Conservation (phyloP, 1,140 invertebrate species). For the Drosophila athabasca region DNA sequence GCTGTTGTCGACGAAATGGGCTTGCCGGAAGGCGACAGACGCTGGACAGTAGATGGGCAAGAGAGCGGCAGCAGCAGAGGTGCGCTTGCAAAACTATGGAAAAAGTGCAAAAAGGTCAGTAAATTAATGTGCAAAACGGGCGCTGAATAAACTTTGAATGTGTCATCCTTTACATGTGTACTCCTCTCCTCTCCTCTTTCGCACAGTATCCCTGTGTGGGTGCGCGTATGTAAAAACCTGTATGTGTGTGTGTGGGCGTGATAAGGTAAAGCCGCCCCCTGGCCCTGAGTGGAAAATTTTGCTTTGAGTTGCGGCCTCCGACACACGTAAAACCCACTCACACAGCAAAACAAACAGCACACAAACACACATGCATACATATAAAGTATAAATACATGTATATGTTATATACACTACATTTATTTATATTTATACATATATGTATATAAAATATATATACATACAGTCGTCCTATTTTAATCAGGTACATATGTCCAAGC, state of each 20-base stretch:
- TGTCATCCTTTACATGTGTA: conserved; percentile 14
- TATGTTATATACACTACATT: not conserved
- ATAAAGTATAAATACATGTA: conserved; percentile 6
- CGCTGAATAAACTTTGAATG: conserved; percentile 69
- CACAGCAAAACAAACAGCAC: conserved; percentile 36
- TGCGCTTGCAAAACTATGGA: conserved; percentile 58
- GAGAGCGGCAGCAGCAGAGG: not conserved
- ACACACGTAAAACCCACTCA: conserved; percentile 21
- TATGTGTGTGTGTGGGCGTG: conserved; percentile 13
- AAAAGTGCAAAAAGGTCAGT: conserved; percentile 77
- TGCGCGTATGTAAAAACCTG: conserved; percentile 3
- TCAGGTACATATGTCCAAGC: too few species aligned
- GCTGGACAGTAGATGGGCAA: conserved; percentile 1
- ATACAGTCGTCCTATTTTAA: too few species aligned
- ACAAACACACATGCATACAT: conserved; percentile 4
- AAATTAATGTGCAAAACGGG: conserved; percentile 77
- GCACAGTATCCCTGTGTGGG: conserved; percentile 2
- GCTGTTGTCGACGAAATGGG: too few species aligned
- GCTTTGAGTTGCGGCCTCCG: conserved; percentile 47
- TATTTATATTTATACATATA: not conserved
- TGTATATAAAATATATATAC: not conserved
- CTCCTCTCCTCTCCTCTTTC: too few species aligned
- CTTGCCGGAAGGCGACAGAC: not conserved
- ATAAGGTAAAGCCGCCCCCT: not conserved
- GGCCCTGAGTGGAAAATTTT: conserved; percentile 23